These are phyloP conservation scores for Bubo bubo DNA, from an alignment of 2,113 vertebrate species.

Conservation along the genomic window DNA sequence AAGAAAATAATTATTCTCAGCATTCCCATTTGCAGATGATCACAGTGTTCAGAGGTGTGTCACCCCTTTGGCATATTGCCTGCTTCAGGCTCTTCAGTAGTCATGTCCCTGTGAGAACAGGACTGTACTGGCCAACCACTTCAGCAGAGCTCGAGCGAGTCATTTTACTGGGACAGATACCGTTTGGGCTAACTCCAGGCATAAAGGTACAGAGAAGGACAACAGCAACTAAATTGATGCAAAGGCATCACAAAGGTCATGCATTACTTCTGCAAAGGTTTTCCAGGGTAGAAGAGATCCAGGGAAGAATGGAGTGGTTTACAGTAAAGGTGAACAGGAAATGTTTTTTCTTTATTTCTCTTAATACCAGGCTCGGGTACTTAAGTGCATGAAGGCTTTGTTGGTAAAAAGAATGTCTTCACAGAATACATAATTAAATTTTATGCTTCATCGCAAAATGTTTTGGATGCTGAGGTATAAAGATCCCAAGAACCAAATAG, in stretches of 20 bases:
- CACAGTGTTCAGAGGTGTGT: fast-evolving
- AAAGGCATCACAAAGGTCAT: background rate
- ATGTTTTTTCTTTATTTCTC: background rate
- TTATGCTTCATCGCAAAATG: background rate
- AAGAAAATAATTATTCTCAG: background rate
- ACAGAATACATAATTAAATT: background rate
- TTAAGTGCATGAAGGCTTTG: background rate
- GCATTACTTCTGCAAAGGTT: background rate
- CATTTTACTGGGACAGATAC: fast-evolving
- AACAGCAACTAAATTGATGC: background rate
- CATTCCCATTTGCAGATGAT: background rate
- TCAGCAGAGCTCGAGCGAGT: background rate
- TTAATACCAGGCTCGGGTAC: background rate
- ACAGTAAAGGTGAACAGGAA: background rate
- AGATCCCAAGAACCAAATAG: background rate
- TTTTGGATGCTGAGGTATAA: background rate
- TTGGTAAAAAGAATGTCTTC: background rate
- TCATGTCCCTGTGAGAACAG: fast-evolving
- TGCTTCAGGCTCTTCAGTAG: background rate
- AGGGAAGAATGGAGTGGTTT: background rate
- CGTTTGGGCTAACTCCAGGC: background rate
- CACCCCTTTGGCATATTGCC: background rate
- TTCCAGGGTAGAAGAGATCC: background rate
- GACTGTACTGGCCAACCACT: background rate
- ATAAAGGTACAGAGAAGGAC: background rate